Conservation (phyloP, 53 echinoderm and acorn worm genomes). For the Hippasteria phrygiana region DNA sequence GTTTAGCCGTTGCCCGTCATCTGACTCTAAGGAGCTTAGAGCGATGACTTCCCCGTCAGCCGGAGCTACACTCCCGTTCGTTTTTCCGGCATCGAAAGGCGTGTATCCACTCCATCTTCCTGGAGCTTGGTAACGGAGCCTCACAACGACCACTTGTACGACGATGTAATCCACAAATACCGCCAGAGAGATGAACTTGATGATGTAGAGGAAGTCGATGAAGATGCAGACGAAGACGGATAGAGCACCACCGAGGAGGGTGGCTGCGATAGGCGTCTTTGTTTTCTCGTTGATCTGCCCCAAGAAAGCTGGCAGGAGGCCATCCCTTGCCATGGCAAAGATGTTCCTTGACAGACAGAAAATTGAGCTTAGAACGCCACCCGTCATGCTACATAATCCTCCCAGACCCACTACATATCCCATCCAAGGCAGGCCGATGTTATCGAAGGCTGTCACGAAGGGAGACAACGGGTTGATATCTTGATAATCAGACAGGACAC, state of each 20-base stretch:
- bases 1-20: too few relatives aligned
- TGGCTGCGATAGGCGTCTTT: conserved; percentile 74
- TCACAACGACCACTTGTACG: conserved; percentile 67
- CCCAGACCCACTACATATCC: conserved; percentile 77
- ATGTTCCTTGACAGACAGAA: conserved; percentile 75
- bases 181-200: conserved; percentile 80
- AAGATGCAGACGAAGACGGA: conserved; percentile 73
- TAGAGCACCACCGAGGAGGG: conserved; percentile 62
- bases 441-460: conserved; percentile 75
- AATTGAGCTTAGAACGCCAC: conserved; percentile 74
- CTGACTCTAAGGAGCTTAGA: too few relatives aligned
- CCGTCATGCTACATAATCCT: conserved; percentile 81
- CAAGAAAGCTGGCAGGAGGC: conserved; percentile 76
- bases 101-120: conserved; percentile 57
- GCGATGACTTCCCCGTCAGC: too few relatives aligned
- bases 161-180: conserved; percentile 81
- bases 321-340: conserved; percentile 80
- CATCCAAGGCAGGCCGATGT: conserved; percentile 72
- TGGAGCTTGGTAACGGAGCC: conserved; percentile 75
- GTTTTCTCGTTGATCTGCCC: conserved; percentile 65
- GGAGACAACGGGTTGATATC: conserved; percentile 78
- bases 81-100: conserved; percentile 38
- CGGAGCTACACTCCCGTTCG: not conserved
- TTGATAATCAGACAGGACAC: conserved; percentile 59
- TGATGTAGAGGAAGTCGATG: conserved; percentile 71